These are phyloP conservation scores for Ptilodon capucinus DNA, from an alignment of 2,888 invertebrate species.

Conservation along the genomic window DNA sequence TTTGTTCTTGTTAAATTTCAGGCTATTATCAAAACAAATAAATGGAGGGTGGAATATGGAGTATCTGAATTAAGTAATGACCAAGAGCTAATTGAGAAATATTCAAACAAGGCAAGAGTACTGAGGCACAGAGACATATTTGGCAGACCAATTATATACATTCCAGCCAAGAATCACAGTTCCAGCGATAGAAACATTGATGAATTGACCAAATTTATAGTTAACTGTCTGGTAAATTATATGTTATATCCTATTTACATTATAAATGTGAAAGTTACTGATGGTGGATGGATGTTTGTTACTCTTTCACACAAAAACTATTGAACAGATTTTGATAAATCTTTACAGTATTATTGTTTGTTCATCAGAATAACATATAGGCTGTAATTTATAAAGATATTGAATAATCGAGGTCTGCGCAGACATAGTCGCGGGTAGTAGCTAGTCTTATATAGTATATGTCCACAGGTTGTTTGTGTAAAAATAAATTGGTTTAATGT, in stretches of 20 bases:
- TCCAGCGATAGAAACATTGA: conserved; percentile 88
- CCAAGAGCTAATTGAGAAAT: conserved; percentile 78
- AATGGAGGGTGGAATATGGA: conserved; percentile 89
- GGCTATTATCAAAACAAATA: conserved; percentile 90
- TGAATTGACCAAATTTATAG: conserved; percentile 90
- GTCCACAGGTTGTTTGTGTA: too few relatives aligned
- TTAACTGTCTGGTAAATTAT: conserved; percentile 85
- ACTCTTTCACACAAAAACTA: too few relatives aligned
- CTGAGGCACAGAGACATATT: conserved; percentile 87
- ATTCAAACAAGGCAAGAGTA: conserved; percentile 86
- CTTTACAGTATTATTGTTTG: too few relatives aligned
- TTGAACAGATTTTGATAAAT: too few relatives aligned
- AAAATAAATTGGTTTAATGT: too few relatives aligned
- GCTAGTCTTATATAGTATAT: too few relatives aligned
- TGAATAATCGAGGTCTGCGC: too few relatives aligned
- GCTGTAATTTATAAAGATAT: too few relatives aligned
- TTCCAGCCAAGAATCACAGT: conserved; percentile 89
- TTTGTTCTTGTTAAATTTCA: conserved; percentile 49
- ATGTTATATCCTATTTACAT: not conserved
- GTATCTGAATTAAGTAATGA: conserved; percentile 83
- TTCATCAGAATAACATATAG: too few relatives aligned
- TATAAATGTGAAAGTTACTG: too few relatives aligned
- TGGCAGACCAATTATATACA: conserved; percentile 90
- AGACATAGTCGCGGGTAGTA: too few relatives aligned
- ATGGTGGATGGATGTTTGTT: too few relatives aligned